Base-by-base conservation (phyloP, 2,888 invertebrate species). In the Drosophila histrio region DNA sequence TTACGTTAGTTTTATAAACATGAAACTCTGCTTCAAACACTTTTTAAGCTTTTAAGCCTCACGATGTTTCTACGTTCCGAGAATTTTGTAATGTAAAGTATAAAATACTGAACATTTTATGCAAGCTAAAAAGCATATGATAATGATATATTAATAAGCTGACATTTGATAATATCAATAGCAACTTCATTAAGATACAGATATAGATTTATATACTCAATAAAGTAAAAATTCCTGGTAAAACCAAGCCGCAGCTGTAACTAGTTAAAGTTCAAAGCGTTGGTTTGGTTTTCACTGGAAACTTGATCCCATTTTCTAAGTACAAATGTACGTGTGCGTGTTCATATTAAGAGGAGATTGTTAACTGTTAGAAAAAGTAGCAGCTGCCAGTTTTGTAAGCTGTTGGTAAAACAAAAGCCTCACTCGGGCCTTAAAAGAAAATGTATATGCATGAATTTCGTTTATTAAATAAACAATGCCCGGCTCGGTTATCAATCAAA, bases 401-500 rank as follows among this genome's bases (percentile, higher is more conserved):
- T 36, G 9, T 50, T 28, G 34, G 17, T 46, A 53, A 78, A 61
- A 72, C 72, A 65, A 86, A 71, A 66, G 72, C 22, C 36, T n/a
- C n/a, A 30, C 38, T 32, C 39, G 30, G 49, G 6, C 34, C 15
- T 53, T 17, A 24, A 39, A 54, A 39, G 56, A 34, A 66, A 59
- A 26, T 78, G 65, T 74, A 54, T 73, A 63, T 67, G 63, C 43
- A 61, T 75, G 57, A 66, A 62, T 46, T 75, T 57, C 52, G 60
- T 76, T 81, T 82, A 79, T 81, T 87, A 85, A 85, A 79, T 87
- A 73, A 81, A 81, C 67, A 79, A 79, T 76, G 67, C 38, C 58
- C 46, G 76, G 60, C 49, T 61, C 47, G 77, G 74, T 64, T 77
- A 87, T 85, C 87, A 83, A 83, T 87, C 82, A 87, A 70, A 72